These are phyloP conservation scores for Falcunculus frontatus DNA, from an alignment of 2,113 vertebrate species.

Conservation along the genomic window DNA sequence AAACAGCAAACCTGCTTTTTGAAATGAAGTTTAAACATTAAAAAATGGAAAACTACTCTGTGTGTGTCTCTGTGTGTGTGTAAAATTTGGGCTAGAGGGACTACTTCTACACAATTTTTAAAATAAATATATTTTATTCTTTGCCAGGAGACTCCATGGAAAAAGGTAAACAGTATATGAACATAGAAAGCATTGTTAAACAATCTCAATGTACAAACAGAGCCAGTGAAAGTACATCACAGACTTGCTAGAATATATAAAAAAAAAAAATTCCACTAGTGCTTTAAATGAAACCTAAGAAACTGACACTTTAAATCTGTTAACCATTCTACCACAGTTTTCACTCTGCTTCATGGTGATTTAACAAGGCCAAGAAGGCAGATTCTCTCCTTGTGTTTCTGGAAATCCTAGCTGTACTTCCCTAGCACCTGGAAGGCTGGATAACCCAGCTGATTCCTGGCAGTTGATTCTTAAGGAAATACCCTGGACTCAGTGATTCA, in stretches of 20 bases:
- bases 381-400: constrained; percentile 59
- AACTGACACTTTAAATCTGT: constrained; percentile 74
- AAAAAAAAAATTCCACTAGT: constrained; percentile 74
- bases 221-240: constrained; percentile 85
- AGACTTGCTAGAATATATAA: constrained; percentile 82
- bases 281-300: constrained; percentile 82
- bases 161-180: constrained; percentile 97
- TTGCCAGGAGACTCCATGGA: constrained; percentile 97
- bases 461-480: constrained; percentile 19
- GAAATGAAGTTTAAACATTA: constrained; percentile 97
- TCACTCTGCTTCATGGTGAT: constrained; percentile 75
- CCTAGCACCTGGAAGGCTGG: constrained; percentile 34
- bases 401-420: constrained; percentile 40
- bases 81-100: neutral
- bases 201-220: constrained; percentile 94
- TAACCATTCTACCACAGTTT: constrained; percentile 77
- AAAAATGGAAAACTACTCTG: constrained; percentile 76
- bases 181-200: constrained; percentile 98
- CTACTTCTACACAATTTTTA: constrained; percentile 72
- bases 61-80: neutral
- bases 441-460: neutral
- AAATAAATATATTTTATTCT: constrained; percentile 99
- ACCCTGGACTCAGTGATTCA: constrained; percentile 15
- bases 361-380: constrained; percentile 69
- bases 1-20: constrained; percentile 91